phyloP scores from a whole-genome alignment of 1,140 invertebrate genomes.

The Mycetomoellerius zeteki region DNA sequence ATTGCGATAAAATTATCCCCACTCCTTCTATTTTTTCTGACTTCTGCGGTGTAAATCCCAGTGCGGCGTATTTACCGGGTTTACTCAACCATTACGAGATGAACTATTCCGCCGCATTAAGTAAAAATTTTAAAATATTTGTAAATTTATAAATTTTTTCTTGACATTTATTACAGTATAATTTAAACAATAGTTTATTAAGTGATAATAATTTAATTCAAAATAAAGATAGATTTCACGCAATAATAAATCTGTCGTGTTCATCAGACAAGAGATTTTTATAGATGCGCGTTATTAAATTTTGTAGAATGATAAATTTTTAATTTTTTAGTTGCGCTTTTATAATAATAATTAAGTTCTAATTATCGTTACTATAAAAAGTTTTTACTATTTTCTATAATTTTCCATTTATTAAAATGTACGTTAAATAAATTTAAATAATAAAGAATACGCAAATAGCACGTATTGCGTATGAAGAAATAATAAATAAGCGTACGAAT shows the following conservation, averaged over 20 bases:
- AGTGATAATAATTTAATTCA: neutral
- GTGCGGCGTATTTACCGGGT: no score
- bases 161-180: neutral
- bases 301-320: neutral
- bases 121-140: neutral
- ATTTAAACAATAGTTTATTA: neutral
- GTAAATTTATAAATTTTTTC: neutral
- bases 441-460: neutral
- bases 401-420: neutral
- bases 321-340: neutral
- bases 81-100: conserved; percentile 9
- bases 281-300: neutral
- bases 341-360: neutral
- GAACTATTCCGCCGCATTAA: neutral
- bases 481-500: conserved; percentile 13
- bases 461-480: neutral
- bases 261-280: neutral
- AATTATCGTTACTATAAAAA: neutral
- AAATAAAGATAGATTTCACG: neutral
- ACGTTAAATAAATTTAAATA: conserved; percentile 2
- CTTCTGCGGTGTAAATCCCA: no score
- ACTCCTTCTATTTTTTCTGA: no score
- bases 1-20: no score
- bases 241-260: neutral
- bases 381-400: neutral